Percentiles rank a stretch among this genome's conserved stretches.
phyloP scores from a whole-genome alignment of 1,140 invertebrate species.

The Ceratina japonica region DNA sequence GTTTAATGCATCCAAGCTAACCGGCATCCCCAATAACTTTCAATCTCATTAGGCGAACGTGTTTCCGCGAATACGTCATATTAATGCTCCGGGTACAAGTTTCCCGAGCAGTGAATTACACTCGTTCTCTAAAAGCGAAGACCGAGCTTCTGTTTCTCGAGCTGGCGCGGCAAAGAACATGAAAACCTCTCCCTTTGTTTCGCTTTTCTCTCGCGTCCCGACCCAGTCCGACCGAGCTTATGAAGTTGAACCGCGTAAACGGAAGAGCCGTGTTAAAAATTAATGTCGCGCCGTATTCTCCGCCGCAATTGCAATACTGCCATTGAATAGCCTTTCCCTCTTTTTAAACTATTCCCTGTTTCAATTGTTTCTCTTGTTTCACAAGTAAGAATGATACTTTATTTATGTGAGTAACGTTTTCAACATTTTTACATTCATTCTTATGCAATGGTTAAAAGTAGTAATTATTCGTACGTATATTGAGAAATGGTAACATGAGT shows the following conservation, averaged over 20 bases:
- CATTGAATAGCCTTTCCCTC: background rate
- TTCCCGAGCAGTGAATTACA: background rate
- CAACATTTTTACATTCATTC: too few relatives aligned
- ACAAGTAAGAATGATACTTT: too few relatives aligned
- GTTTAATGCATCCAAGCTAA: slow-evolving; percentile 14
- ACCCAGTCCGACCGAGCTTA: background rate
- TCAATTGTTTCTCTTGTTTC: too few relatives aligned
- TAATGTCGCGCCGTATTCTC: background rate
- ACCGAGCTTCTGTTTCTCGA: background rate
- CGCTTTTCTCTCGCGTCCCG: background rate
- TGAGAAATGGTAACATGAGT: too few relatives aligned
- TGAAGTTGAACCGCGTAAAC: background rate
- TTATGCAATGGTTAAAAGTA: too few relatives aligned
- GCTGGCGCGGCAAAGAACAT: background rate
- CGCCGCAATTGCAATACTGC: background rate
- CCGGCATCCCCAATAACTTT: slow-evolving; percentile 24
- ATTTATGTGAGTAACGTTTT: too few relatives aligned
- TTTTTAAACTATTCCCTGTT: background rate
- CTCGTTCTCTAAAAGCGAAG: background rate
- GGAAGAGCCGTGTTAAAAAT: background rate
- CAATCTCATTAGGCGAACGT: slow-evolving; percentile 7
- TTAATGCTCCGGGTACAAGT: background rate
- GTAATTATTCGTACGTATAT: too few relatives aligned
- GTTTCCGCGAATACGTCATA: slow-evolving; percentile 15
- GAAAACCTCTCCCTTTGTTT: background rate